A percentile compares a stretch with the other conserved stretches of the same genome.
phyloP scores from a whole-genome alignment of 2,797 vertebrate genomes.

The Halcyon badia region DNA sequence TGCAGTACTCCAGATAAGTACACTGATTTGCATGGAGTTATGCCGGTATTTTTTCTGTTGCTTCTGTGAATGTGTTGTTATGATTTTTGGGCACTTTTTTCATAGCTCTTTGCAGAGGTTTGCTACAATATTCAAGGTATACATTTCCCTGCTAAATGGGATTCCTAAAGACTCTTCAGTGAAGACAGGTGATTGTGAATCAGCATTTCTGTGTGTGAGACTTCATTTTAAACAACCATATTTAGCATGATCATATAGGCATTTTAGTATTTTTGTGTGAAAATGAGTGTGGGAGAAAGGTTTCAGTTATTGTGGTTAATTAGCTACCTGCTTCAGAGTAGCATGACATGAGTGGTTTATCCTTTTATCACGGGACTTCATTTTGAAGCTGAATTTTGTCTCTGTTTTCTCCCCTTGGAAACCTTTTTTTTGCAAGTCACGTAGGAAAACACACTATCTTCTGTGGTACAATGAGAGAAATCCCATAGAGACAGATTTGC shows the following conservation, averaged over 20 bases:
- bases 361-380: not conserved
- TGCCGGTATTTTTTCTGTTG: not conserved
- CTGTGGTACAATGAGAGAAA: not conserved
- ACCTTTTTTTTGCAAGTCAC: not conserved
- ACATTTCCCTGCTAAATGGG: not conserved
- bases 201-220: not conserved
- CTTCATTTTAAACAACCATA: not conserved
- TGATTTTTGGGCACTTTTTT: not conserved
- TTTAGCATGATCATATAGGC: not conserved
- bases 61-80: not conserved
- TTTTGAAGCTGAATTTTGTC: not conserved
- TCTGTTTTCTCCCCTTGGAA: not conserved
- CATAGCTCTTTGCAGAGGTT: not conserved
- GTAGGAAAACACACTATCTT: not conserved
- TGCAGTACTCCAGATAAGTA: not conserved
- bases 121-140: not conserved
- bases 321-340: not conserved
- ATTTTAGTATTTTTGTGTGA: not conserved
- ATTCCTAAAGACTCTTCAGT: not conserved
- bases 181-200: not conserved
- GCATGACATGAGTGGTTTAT: rapidly evolving
- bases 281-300: not conserved
- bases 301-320: not conserved
- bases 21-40: not conserved
- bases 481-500: not conserved